Base-by-base conservation (phyloP, 2,888 invertebrate species). In the Dasypolia templi region DNA sequence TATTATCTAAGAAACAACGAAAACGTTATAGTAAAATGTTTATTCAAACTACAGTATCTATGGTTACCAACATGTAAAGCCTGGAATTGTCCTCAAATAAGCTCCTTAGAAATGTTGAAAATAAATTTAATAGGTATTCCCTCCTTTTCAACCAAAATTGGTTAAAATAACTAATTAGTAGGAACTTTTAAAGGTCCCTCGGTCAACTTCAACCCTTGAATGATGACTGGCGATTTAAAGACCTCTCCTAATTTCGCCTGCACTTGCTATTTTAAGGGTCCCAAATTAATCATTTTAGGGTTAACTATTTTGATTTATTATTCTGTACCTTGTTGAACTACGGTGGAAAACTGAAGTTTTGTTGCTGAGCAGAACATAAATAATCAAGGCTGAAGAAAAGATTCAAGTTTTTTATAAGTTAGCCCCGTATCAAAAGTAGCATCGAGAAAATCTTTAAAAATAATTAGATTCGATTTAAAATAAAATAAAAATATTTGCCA, bases 211-310 rank as follows among this genome's bases (percentile, higher is more conserved):
- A 77, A 85, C 89, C 89, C 86, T 82, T 87, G 81, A 86, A 82
- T 80, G 88, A 91, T 91, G 91, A 91, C 91, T 89, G 79, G 92
- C 88, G 76, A 87, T 89, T 89, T 88, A 82, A 82, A 81, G 68
- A 81, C 88, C 88, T 87, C 86, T 87, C 83, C 70, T 75, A 87
- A 89, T 86, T 88, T 88, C 61, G 85, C 87, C 83, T 90, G 90
- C 90, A 87, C 82, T 88, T 90, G 89, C 87, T 90, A 90, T 90
- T 91, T 91, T 88, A 81, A 88, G 89, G 89, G 85, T 72, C 77
- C 81, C 83, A 88, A 89, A 92, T 92, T 91, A 91, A 92, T 92
- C 86, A 88, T 88, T 89, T 86, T 83, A 78, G 83, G 85, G 86
- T 80, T 70, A 75, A 89, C 89, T 86, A 86, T 88, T 88, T 75